Evolutionary conservation across 2,797 vertebrate species (phyloP).

Genomic region (Enteromius fasciolatus): DNA sequence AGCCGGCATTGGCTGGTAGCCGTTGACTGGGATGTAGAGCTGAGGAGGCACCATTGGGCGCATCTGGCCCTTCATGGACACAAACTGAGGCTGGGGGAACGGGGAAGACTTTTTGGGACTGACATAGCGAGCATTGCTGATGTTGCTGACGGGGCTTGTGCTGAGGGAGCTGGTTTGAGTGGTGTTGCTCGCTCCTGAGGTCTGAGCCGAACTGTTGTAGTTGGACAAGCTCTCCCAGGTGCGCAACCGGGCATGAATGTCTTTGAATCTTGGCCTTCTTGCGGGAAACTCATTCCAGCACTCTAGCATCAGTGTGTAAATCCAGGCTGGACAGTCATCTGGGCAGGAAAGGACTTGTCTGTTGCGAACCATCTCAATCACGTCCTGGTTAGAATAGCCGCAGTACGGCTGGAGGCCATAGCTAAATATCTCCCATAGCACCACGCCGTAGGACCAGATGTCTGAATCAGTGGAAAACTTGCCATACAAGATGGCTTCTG

Average conservation of each 20-base stretch:
- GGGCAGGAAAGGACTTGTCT: constrained; percentile 91
- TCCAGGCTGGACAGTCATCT: constrained; percentile 93
- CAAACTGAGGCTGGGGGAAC: constrained; percentile 90
- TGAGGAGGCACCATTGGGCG: constrained; percentile 89
- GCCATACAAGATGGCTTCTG: constrained; percentile 91
- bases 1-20: constrained; percentile 92
- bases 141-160: constrained; percentile 93
- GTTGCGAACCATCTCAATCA: constrained; percentile 93
- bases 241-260: constrained; percentile 89
- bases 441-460: constrained; percentile 95
- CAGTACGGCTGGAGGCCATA: constrained; percentile 97
- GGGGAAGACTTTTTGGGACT: constrained; percentile 89
- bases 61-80: constrained; percentile 91
- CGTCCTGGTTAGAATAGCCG: constrained; percentile 96
- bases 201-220: constrained; percentile 92
- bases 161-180: constrained; percentile 97
- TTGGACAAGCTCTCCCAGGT: constrained; percentile 92
- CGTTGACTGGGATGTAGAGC: constrained; percentile 96
- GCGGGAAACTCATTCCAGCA: constrained; percentile 94
- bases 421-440: constrained; percentile 96
- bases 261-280: constrained; percentile 93
- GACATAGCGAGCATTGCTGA: constrained; percentile 87
- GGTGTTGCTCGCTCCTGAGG: constrained; percentile 91
- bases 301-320: constrained; percentile 93
- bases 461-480: constrained; percentile 95